These are phyloP conservation scores for Pristionchus pacificus DNA, from an alignment of 1,140 invertebrate species.

Conservation along the genomic window DNA sequence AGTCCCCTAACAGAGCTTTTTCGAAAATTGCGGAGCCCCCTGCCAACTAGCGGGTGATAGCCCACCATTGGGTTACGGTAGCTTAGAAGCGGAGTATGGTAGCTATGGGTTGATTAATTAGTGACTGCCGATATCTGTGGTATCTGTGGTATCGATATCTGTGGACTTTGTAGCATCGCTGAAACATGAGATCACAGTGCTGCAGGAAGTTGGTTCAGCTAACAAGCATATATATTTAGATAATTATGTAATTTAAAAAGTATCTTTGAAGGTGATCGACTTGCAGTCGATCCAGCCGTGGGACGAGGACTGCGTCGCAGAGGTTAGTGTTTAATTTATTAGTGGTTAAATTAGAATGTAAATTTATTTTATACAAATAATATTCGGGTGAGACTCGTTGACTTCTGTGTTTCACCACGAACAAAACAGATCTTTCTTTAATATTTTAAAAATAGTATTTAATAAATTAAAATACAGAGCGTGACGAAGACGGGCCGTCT, in stretches of 20 bases:
- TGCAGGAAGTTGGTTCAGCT: slow-evolving; percentile 9
- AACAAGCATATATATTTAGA: no score
- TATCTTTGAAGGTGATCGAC: slow-evolving; percentile 88
- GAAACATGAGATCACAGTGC: no score
- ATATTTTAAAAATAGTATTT: slow-evolving; percentile 14
- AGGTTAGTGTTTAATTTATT: slow-evolving; percentile 66
- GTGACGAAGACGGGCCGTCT: slow-evolving; percentile 87
- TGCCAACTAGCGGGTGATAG: no score
- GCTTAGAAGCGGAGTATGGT: no score
- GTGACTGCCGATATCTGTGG: no score
- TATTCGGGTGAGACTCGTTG: no score
- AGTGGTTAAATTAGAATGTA: slow-evolving; percentile 3
- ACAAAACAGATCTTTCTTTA: slow-evolving; percentile 33
- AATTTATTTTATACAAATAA: neutral
- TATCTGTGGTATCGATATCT: no score
- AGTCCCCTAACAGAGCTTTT: no score
- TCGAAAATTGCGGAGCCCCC: no score
- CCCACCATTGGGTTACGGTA: no score
- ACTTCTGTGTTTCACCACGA: slow-evolving; percentile 4
- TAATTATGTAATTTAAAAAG: slow-evolving; percentile 56
- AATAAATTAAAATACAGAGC: slow-evolving; percentile 67
- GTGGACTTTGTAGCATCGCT: no score
- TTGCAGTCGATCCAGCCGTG: slow-evolving; percentile 89
- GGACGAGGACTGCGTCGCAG: slow-evolving; percentile 82
- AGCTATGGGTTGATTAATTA: no score